Evolutionary conservation across 2,797 vertebrate species (phyloP).

Genomic region (Perodicticus potto): DNA sequence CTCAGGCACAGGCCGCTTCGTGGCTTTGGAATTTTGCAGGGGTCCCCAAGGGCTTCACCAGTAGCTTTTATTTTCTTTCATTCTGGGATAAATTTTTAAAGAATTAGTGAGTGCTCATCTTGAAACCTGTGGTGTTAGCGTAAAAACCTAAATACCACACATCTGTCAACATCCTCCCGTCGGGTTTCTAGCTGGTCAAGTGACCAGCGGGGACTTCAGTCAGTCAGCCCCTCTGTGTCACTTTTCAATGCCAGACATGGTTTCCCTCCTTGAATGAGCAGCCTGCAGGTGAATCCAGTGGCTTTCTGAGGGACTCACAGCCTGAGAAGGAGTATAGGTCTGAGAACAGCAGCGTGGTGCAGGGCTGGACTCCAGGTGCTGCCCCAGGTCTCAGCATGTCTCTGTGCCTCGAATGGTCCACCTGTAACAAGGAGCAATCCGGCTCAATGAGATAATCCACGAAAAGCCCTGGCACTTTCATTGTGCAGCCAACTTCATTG

Average conservation of each 20-base stretch:
- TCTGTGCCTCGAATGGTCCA: rapidly evolving
- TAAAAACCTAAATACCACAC: background rate
- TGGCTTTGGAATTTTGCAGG: background rate
- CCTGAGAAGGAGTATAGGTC: background rate
- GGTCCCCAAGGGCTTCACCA: background rate
- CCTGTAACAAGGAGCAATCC: background rate
- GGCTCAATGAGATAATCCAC: rapidly evolving
- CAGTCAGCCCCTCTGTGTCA: rapidly evolving
- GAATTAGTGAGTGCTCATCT: background rate
- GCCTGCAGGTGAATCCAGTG: rapidly evolving
- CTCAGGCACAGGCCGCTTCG: rapidly evolving
- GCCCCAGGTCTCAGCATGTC: background rate
- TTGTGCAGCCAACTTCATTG: background rate
- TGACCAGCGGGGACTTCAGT: rapidly evolving
- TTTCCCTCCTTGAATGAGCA: no score
- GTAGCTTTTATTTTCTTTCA: background rate
- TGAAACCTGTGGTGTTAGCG: background rate
- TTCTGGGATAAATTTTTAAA: background rate
- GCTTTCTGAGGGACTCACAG: no score
- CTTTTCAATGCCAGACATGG: background rate
- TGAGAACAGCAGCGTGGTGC: background rate
- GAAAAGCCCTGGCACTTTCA: background rate
- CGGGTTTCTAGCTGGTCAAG: rapidly evolving
- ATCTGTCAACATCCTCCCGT: rapidly evolving
- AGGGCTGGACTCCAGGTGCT: background rate